Conservation (phyloP, 2,797 vertebrate species). For the Sebastolobus altivelis region DNA sequence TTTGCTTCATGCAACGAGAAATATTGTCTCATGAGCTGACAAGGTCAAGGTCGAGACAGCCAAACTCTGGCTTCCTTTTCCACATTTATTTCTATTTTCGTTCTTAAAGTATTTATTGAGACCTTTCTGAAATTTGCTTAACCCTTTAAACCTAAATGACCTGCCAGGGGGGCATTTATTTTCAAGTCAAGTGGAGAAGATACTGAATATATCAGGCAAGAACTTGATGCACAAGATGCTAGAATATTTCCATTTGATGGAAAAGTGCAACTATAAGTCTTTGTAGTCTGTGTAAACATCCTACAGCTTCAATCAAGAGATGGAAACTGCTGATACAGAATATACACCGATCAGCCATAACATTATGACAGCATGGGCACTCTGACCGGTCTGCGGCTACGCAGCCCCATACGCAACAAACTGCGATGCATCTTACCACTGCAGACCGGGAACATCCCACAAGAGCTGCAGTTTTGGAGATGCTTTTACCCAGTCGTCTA, state of each 20-base stretch:
- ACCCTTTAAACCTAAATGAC: not conserved
- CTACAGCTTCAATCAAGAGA: not conserved
- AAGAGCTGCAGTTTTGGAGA: no score
- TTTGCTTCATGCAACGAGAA: slow-evolving; percentile 28
- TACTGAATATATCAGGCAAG: no score
- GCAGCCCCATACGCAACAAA: no score
- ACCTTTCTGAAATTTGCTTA: not conserved
- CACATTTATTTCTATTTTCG: not conserved
- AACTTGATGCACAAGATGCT: not conserved
- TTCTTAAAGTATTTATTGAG: not conserved
- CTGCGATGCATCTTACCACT: no score
- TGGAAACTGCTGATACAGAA: not conserved
- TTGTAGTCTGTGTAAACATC: not conserved
- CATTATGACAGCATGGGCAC: no score
- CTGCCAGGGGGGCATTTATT: not conserved
- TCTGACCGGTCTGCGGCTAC: no score
- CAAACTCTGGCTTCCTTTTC: not conserved
- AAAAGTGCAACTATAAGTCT: not conserved
- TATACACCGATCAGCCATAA: not conserved
- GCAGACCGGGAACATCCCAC: no score
- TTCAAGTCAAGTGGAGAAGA: not conserved
- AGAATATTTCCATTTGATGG: not conserved
- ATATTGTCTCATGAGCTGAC: not conserved
- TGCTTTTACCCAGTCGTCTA: no score
- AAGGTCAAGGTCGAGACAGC: not conserved